Evolutionary conservation across 2,888 invertebrate species (phyloP), one percentile per base, ranked within the genome.

Genomic region (Cephus sareptanus): DNA sequence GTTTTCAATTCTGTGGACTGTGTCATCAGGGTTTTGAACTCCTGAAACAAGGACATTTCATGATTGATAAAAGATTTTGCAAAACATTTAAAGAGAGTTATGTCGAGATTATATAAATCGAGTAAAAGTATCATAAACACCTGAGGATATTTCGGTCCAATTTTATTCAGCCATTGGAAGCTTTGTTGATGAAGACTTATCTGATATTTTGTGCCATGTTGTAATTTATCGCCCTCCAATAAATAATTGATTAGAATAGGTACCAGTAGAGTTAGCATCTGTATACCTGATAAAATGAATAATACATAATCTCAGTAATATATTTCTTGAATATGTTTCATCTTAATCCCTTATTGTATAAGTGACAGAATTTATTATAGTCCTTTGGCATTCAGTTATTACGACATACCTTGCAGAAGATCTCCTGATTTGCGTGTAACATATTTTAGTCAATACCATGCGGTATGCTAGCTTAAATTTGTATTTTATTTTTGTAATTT

Each of bases 71-170:
- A 71, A 15, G 33, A 30, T 30, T 23, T 23, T 56, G 15, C 15
- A 23, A 15, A 15, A 23, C 23, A 40, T 40, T 77, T 34, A 37
- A 13, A 15, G 6, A 13, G 13, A 71, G 30, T 74, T 79, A 31
- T 34, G 75, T 34, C 31, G n/a, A 31, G 11, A 71, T 23, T 56
- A 23, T 35, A 15, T 76, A 15, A 37, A 68, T 35, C 1, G 74
- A 23, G 33, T 31, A n/a, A 34, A 34, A 35, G 23, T 56, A 23
- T 56, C 15, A 40, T 23, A 56, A 56, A 23, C 91, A 96, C 96
- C 94, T 97, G 96, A 33, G 98, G 98, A 92, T 98, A 97, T 89
- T 96, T 96, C 0, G 98, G 98, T 0, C 98, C 99, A 85, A 98
- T 96, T 88, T 96, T 96, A 91, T 97, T 97, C 31, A 99, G 94